These are phyloP conservation scores for Miniopterus natalensis DNA, from an alignment of 2,113 vertebrate species.

Conservation along the genomic window DNA sequence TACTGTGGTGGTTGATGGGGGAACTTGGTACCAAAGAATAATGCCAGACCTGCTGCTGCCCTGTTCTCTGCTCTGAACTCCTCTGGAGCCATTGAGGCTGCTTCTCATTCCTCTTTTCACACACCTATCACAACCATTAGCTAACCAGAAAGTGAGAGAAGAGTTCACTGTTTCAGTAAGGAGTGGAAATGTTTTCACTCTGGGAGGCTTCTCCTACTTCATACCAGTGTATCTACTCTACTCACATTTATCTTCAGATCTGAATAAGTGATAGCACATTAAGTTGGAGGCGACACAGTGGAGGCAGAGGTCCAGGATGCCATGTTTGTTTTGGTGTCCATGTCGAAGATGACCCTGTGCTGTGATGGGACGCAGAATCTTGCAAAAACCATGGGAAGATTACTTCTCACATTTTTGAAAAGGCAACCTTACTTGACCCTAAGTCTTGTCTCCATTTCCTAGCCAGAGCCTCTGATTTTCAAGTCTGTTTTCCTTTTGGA, in stretches of 20 bases:
- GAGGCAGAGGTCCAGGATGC: neutral
- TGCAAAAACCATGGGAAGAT: neutral
- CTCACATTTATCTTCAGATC: neutral
- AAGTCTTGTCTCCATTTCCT: neutral
- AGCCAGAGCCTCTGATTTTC: neutral
- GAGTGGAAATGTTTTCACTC: neutral
- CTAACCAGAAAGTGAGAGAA: conserved; percentile 36
- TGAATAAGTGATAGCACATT: neutral
- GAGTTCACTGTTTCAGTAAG: neutral
- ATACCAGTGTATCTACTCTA: neutral
- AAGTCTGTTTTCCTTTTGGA: neutral
- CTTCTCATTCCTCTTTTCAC: neutral
- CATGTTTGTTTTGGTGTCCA: neutral
- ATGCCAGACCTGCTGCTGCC: neutral
- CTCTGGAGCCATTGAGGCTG: neutral
- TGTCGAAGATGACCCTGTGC: neutral
- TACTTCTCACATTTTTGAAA: conserved; percentile 10
- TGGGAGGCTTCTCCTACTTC: neutral
- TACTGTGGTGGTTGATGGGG: neutral
- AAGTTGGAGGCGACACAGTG: neutral
- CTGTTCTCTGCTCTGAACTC: neutral
- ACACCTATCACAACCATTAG: neutral
- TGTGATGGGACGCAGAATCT: neutral
- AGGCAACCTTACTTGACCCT: neutral
- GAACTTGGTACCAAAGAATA: neutral